These are phyloP conservation scores for Chironomus tentans DNA, from an alignment of 2,888 invertebrate species.

Conservation along the genomic window DNA sequence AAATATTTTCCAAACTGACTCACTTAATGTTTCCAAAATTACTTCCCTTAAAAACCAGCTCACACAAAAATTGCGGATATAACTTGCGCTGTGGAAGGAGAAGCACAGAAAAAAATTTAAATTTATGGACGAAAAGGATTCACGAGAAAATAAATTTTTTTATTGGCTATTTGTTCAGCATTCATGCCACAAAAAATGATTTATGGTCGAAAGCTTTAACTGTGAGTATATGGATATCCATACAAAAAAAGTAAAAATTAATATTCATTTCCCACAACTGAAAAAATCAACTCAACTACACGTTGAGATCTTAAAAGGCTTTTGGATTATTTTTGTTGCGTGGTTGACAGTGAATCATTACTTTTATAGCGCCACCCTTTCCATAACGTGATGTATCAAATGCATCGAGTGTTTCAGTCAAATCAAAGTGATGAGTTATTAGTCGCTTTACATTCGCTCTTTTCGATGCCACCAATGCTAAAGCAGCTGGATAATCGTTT, in stretches of 20 bases:
- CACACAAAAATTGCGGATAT: not conserved
- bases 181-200: not conserved
- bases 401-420: slow-evolving; percentile 70
- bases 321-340: slow-evolving; percentile 45
- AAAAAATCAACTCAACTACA: not conserved
- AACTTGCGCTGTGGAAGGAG: not conserved
- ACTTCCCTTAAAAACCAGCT: not conserved
- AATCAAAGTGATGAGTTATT: slow-evolving; percentile 70
- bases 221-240: not conserved
- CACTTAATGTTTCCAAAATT: too few species aligned
- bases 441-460: slow-evolving; percentile 70
- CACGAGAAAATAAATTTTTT: not conserved
- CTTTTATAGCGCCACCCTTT: slow-evolving; percentile 67
- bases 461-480: slow-evolving; percentile 67
- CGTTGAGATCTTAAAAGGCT: not conserved
- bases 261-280: too few species aligned
- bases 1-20: not conserved
- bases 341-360: slow-evolving; percentile 70
- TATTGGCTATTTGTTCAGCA: not conserved
- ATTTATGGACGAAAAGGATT: slow-evolving; percentile 11
- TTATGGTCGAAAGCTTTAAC: not conserved
- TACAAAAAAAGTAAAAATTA: not conserved
- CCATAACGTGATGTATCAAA: slow-evolving; percentile 73
- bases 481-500: slow-evolving; percentile 74
- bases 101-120: not conserved